Evolutionary conservation across 2,888 invertebrate species (phyloP).

Genomic region (Sarcophaga variegata): DNA sequence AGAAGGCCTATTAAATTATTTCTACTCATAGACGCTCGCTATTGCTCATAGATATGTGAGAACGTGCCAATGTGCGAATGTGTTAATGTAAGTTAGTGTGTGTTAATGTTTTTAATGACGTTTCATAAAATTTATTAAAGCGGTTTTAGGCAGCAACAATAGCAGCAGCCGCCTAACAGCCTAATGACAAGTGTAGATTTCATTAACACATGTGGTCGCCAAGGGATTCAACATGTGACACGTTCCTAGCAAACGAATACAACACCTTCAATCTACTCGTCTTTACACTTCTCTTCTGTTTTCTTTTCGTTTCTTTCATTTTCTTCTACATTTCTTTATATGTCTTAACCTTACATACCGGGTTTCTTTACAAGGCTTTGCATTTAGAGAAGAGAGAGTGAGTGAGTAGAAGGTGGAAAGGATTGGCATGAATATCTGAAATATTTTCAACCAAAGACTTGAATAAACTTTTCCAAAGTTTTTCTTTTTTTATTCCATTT

Average conservation of each 20-base stretch:
- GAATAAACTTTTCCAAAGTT: slow-evolving; percentile 20
- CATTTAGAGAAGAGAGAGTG: background rate
- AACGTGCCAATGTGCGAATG: background rate
- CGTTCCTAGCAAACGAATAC: slow-evolving; percentile 61
- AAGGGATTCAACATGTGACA: slow-evolving; percentile 73
- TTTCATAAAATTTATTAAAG: slow-evolving; percentile 68
- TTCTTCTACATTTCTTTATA: too few relatives aligned
- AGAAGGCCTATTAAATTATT: too few relatives aligned
- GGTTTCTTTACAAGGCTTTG: too few relatives aligned
- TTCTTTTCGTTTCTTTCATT: too few relatives aligned
- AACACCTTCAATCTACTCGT: slow-evolving; percentile 52
- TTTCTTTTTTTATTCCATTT: slow-evolving; percentile 8
- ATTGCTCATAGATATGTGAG: too few relatives aligned
- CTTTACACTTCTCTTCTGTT: too few relatives aligned
- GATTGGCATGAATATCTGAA: background rate
- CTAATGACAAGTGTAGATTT: slow-evolving; percentile 70
- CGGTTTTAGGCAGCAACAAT: slow-evolving; percentile 50
- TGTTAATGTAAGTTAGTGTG: background rate
- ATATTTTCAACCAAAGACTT: background rate
- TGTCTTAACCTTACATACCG: too few relatives aligned
- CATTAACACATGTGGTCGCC: slow-evolving; percentile 75
- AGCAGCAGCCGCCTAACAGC: slow-evolving; percentile 5
- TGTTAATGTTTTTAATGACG: slow-evolving; percentile 65
- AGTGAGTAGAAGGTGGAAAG: background rate
- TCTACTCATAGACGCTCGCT: too few relatives aligned